phyloP scores from a whole-genome alignment of 2,888 invertebrate genomes.

The Coelinius sp. region DNA sequence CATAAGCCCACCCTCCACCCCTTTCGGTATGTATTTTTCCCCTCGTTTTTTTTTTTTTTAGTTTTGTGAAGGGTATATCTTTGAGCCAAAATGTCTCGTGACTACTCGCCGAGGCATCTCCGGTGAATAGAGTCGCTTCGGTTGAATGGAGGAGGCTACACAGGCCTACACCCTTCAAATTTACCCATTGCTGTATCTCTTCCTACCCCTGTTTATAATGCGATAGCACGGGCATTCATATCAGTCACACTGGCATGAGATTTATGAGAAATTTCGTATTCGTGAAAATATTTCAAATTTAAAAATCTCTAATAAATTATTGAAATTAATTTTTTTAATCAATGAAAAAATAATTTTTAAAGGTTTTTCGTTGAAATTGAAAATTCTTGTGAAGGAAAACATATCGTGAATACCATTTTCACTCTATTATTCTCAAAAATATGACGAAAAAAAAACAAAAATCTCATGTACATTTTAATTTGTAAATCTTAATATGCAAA shows the following conservation, averaged over 20 bases:
- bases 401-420: too few species aligned
- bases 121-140: constrained; percentile 11
- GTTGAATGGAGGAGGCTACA: constrained; percentile 9
- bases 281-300: too few species aligned
- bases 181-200: constrained; percentile 8
- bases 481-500: too few species aligned
- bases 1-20: constrained; percentile 10
- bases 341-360: too few species aligned
- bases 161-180: constrained; percentile 17
- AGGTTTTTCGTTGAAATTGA: too few species aligned
- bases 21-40: not conserved
- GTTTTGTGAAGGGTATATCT: not conserved
- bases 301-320: too few species aligned
- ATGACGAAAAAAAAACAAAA: too few species aligned
- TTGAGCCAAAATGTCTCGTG: constrained; percentile 23
- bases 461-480: too few species aligned
- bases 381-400: too few species aligned
- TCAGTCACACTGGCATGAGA: not conserved
- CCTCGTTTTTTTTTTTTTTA: not conserved
- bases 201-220: not conserved
- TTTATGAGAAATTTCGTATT: not conserved
- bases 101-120: not conserved
- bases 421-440: too few species aligned
- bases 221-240: not conserved
- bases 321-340: too few species aligned